phyloP scores from a whole-genome alignment of 2,888 invertebrate genomes.

The Hofmannophila pseudospretella region DNA sequence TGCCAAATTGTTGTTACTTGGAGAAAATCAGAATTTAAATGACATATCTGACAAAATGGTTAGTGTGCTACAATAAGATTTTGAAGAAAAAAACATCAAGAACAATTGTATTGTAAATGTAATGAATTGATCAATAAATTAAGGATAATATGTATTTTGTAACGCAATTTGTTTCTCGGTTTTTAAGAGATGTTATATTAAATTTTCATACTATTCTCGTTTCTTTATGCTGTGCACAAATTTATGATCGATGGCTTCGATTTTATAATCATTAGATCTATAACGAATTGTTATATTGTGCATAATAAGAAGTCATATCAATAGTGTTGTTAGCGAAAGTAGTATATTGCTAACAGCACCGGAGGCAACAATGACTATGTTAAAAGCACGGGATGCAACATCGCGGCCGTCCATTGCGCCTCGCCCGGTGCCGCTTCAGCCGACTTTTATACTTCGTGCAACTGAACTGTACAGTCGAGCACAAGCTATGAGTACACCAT shows the following conservation, averaged over 20 bases:
- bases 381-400: slow-evolving; percentile 12
- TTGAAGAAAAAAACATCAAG: slow-evolving; percentile 66
- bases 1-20: slow-evolving; percentile 74
- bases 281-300: slow-evolving; percentile 64
- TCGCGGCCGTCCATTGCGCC: not conserved
- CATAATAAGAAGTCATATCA: slow-evolving; percentile 56
- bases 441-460: no score
- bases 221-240: slow-evolving; percentile 73
- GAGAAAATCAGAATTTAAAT: slow-evolving; percentile 77
- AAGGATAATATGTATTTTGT: slow-evolving; percentile 75
- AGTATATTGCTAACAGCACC: slow-evolving; percentile 27
- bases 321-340: slow-evolving; percentile 41
- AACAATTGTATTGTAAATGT: slow-evolving; percentile 75
- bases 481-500: no score
- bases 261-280: slow-evolving; percentile 52
- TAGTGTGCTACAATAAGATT: slow-evolving; percentile 77
- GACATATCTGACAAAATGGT: slow-evolving; percentile 78
- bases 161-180: slow-evolving; percentile 70
- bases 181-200: slow-evolving; percentile 68
- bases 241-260: slow-evolving; percentile 55
- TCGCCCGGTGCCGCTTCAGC: no score
- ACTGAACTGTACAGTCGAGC: not conserved
- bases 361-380: slow-evolving; percentile 20
- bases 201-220: slow-evolving; percentile 59
- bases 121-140: slow-evolving; percentile 73